phyloP scores from a whole-genome alignment of 2,888 invertebrate genomes.

The Galerucella calmariensis region DNA sequence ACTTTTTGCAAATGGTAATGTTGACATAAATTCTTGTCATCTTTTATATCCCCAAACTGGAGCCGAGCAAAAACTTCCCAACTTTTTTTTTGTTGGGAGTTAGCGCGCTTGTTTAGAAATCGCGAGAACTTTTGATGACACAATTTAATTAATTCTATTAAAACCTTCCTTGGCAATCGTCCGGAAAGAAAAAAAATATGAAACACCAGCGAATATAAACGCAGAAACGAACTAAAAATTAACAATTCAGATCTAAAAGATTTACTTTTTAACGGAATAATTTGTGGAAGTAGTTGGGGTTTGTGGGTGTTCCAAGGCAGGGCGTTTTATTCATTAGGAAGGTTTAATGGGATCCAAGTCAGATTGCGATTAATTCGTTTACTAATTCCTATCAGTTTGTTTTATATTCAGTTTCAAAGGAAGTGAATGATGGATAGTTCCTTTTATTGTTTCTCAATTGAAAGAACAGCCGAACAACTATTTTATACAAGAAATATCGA shows the following conservation, averaged over 20 bases:
- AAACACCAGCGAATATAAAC: conserved; percentile 34
- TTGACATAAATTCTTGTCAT: conserved; percentile 27
- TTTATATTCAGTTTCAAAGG: neutral
- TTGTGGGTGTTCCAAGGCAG: conserved; percentile 6
- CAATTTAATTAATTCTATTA: conserved; percentile 32
- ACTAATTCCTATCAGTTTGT: conserved; percentile 6
- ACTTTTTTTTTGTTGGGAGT: neutral
- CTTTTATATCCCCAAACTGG: conserved; percentile 20
- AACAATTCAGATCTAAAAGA: conserved; percentile 40
- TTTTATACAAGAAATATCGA: no score
- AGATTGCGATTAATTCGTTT: conserved; percentile 14
- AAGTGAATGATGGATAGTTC: neutral
- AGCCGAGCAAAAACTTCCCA: conserved; percentile 4
- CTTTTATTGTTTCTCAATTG: neutral
- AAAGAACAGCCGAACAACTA: neutral
- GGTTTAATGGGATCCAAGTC: conserved; percentile 13
- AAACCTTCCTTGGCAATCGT: conserved; percentile 25
- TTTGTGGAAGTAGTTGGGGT: conserved; percentile 34
- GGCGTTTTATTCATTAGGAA: conserved; percentile 34
- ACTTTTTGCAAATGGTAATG: conserved; percentile 25
- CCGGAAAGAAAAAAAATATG: conserved; percentile 31
- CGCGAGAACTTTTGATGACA: conserved; percentile 28
- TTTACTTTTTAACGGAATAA: conserved; percentile 36
- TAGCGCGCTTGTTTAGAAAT: conserved; percentile 27
- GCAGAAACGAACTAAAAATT: conserved; percentile 38